phyloP scores from a whole-genome alignment of 2,113 vertebrate species.

The Rhinoptilus africanus region DNA sequence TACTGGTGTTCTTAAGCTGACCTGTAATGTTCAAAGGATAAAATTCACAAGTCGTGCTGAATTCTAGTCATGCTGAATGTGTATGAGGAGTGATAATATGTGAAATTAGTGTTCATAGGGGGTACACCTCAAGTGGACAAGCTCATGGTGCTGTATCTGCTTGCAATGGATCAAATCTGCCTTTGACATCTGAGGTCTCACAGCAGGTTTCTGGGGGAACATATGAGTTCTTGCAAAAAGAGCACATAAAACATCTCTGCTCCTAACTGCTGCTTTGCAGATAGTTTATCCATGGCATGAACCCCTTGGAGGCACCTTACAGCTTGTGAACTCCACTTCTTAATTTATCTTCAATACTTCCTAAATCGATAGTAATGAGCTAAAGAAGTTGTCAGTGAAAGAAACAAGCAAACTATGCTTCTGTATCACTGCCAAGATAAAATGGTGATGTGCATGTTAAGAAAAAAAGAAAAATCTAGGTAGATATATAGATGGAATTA shows the following conservation, averaged over 20 bases:
- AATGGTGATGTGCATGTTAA: background rate
- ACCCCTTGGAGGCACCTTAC: background rate
- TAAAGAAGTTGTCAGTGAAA: constrained; percentile 1
- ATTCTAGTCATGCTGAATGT: background rate
- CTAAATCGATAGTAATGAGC: constrained; percentile 7
- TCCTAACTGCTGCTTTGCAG: background rate
- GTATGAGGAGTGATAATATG: background rate
- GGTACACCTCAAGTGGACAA: background rate
- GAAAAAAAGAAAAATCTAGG: background rate
- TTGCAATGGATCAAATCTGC: background rate
- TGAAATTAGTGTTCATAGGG: background rate
- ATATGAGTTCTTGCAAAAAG: background rate
- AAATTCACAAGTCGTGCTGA: background rate
- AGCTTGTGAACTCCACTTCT: background rate
- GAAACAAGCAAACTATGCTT: background rate
- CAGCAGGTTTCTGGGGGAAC: background rate
- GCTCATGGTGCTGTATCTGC: fast-evolving
- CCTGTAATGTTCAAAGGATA: background rate
- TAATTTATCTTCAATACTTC: constrained; percentile 25
- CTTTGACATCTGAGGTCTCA: background rate
- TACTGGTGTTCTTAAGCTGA: background rate
- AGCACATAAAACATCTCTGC: background rate
- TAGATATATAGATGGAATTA: background rate
- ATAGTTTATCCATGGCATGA: background rate
- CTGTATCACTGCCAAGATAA: background rate